These are phyloP conservation scores for Calyptomena viridis DNA, from an alignment of 2,113 vertebrate genomes.

Conservation along the genomic window DNA sequence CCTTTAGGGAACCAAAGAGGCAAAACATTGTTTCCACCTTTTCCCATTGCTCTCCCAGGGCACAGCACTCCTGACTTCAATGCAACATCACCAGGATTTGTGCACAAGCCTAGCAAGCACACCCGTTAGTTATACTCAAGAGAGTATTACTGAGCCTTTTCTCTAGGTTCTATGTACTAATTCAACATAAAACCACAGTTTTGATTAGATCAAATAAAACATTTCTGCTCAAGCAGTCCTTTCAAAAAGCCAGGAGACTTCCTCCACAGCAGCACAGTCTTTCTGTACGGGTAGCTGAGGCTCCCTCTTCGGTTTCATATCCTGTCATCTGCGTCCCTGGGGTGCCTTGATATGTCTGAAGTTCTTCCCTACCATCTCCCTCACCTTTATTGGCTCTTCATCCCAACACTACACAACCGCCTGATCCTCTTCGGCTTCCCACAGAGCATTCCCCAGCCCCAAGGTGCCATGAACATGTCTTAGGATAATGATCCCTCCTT, in stretches of 20 bases:
- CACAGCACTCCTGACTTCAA: not conserved
- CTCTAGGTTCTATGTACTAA: not conserved
- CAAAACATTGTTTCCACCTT: not conserved
- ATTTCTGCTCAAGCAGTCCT: not conserved
- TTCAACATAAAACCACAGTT: not conserved
- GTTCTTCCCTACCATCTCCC: not conserved
- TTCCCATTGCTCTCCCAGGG: not conserved
- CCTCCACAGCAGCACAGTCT: not conserved
- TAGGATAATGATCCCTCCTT: not conserved
- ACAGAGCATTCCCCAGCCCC: not conserved
- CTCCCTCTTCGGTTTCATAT: not conserved
- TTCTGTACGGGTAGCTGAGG: fast-evolving
- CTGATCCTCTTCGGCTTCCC: not conserved
- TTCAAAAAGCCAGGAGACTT: not conserved
- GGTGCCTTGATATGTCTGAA: not conserved
- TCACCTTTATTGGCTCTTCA: not conserved
- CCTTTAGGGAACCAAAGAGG: not conserved
- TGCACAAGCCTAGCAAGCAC: not conserved
- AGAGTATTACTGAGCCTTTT: not conserved
- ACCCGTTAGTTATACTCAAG: not conserved
- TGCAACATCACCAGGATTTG: not conserved
- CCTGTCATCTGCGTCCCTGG: not conserved
- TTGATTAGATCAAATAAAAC: not conserved
- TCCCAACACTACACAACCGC: not conserved
- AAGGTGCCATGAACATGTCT: not conserved